Evolutionary conservation across 2,797 vertebrate species (phyloP).

Genomic region (Thaleichthys pacificus): DNA sequence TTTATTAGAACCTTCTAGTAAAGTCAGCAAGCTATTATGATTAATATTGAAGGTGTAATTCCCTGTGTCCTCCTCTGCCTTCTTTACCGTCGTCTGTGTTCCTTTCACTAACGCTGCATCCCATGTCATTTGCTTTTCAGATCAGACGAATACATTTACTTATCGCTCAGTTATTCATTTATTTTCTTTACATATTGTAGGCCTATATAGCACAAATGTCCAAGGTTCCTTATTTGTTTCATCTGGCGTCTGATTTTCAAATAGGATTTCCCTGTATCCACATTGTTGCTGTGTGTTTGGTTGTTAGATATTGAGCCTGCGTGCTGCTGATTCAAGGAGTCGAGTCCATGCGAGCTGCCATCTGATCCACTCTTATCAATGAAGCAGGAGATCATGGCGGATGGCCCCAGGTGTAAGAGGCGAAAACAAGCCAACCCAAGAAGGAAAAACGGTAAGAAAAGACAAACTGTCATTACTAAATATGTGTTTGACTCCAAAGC

Average conservation of each 20-base stretch:
- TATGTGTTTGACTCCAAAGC: constrained; percentile 9
- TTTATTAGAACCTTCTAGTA: constrained; percentile 71
- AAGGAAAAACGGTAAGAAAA: constrained; percentile 96
- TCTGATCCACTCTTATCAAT: constrained; percentile 98
- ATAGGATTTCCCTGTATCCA: constrained; percentile 79
- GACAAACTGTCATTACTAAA: constrained; percentile 41
- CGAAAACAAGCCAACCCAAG: constrained; percentile 99
- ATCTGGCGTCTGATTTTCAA: constrained; percentile 76
- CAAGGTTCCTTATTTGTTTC: constrained; percentile 46
- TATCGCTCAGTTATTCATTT: neutral
- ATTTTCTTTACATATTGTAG: neutral
- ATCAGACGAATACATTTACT: constrained; percentile 1
- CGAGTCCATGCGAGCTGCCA: constrained; percentile 96
- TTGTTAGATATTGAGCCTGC: constrained; percentile 87
- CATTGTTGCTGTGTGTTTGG: constrained; percentile 84
- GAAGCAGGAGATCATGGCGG: constrained; percentile 95
- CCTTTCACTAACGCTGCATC: constrained; percentile 46
- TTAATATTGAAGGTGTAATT: constrained; percentile 80
- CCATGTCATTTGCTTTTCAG: constrained; percentile 54
- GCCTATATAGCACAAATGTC: neutral
- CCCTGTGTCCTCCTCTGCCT: constrained; percentile 65
- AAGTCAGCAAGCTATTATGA: constrained; percentile 72
- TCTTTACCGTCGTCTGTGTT: constrained; percentile 32
- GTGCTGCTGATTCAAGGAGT: constrained; percentile 84
- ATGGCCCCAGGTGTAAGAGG: constrained; percentile 92